Evolutionary conservation across 1,140 invertebrate species (phyloP), one percentile per base, ranked within the genome.

Genomic region (Oreohelix idahoensis): DNA sequence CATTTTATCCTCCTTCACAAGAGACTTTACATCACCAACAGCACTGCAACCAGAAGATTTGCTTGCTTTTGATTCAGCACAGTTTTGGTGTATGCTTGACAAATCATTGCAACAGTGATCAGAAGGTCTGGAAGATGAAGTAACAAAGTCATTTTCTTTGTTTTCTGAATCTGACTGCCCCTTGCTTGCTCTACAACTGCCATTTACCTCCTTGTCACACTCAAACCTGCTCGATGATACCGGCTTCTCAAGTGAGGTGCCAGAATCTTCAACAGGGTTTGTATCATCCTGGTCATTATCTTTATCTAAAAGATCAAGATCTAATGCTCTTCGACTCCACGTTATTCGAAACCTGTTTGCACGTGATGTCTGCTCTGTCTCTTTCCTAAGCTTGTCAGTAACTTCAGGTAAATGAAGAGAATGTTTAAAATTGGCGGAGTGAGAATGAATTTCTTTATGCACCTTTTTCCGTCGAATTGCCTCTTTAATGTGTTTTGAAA

Each of bases 401-500:
- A 81, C 11, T 26, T 81, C 66, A 13, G 35, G 71, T 42, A 49
- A 45, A 39, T 73, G 42, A 58, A 17, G 29, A 20, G 23, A 45
- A 73, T 73, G 79, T 75, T 8, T 36, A 35, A 88, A 83, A 73
- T 86, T 77, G 11, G 81, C 74, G 17, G 79, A 70, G 76, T 91
- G 89, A n/a, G 81, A 85, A 79, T 90, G 89, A 75, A 89, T 89
- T 75, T 89, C 87, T 51, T 84, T 89, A 69, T 88, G 84, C n/a
- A 92, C 66, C 83, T 91, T 91, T 39, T 89, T 89, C 66, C 89
- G 89, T 53, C 86, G 84, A 36, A 92, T 88, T 1, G 89, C 89
- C 75, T 89, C 87, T 82, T 86, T 85, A 42, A 92, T 89, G 35
- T 87, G 87, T 66, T 73, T 86, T 38, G 89, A 89, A 70, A 92